These are phyloP conservation scores for Drosophila seguyi DNA, from an alignment of 1,140 invertebrate species.

Conservation along the genomic window DNA sequence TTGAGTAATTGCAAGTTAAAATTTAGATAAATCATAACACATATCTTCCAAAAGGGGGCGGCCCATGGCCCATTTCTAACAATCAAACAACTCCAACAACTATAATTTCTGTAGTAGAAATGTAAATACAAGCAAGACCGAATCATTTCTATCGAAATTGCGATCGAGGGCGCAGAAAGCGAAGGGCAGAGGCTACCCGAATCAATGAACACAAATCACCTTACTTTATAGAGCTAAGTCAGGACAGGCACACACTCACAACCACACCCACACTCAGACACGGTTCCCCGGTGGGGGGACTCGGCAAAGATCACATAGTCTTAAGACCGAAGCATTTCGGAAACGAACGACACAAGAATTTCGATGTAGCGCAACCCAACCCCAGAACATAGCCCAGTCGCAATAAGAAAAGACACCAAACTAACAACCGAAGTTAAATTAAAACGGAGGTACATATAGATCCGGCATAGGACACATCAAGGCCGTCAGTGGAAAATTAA, in stretches of 20 bases:
- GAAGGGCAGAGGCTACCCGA: conserved; percentile 9
- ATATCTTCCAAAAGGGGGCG: conserved; percentile 68
- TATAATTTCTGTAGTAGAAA: conserved; percentile 62
- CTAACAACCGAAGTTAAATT: conserved; percentile 41
- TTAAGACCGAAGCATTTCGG: conserved; percentile 54
- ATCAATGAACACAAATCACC: conserved; percentile 70
- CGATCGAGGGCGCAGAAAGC: conserved; percentile 8
- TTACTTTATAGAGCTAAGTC: conserved; percentile 81
- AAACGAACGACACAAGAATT: conserved; percentile 42
- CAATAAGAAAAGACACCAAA: conserved; percentile 49
- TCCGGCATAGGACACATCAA: conserved; percentile 28
- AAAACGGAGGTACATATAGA: conserved; percentile 19
- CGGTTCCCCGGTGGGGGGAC: conserved; percentile 19
- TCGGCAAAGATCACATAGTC: conserved; percentile 31
- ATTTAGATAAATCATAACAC: conserved; percentile 76
- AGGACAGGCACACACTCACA: conserved; percentile 40
- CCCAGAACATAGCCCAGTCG: conserved; percentile 34
- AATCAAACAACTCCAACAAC: conserved; percentile 58
- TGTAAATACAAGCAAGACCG: conserved; percentile 63
- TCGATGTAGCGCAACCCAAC: conserved; percentile 50
- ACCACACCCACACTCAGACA: conserved; percentile 14
- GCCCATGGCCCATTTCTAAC: conserved; percentile 56
- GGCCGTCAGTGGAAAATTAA: conserved; percentile 37
- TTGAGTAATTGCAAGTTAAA: conserved; percentile 40
- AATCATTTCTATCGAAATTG: conserved; percentile 32